A percentile compares a stretch with the other conserved stretches of the same genome.
Conservation (phyloP, 2,113 vertebrate genomes). For the Zapornia atra region DNA sequence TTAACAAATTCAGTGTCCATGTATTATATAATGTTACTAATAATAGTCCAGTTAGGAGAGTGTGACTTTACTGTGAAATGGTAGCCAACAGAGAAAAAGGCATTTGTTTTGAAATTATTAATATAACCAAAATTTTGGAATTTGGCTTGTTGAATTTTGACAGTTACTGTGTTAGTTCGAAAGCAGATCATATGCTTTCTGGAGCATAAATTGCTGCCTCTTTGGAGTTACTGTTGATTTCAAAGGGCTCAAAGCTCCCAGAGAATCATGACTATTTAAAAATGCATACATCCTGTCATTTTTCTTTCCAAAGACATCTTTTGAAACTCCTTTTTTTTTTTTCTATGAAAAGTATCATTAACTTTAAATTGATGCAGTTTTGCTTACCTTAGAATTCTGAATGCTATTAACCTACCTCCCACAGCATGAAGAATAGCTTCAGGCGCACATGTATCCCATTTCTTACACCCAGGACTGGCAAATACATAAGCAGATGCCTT, state of each 20-base stretch:
- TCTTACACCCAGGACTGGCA: conserved; percentile 96
- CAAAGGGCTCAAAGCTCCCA: not conserved
- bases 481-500: conserved; percentile 96
- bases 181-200: not conserved
- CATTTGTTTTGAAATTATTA: not conserved
- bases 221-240: not conserved
- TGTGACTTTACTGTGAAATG: not conserved
- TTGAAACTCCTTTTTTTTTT: not conserved
- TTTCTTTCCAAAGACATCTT: not conserved
- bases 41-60: not conserved
- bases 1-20: not conserved
- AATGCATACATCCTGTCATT: not conserved
- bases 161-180: not conserved
- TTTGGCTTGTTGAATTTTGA: not conserved
- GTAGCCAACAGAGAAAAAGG: not conserved
- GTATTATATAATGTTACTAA: not conserved
- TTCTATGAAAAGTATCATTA: not conserved
- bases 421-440: conserved; percentile 93
- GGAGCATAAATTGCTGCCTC: not conserved
- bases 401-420: conserved; percentile 81
- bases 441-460: conserved; percentile 97
- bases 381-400: not conserved
- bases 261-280: not conserved
- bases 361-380: not conserved
- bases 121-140: not conserved